Conservation (phyloP, 2,797 vertebrate genomes). For the Spinus pinus region DNA sequence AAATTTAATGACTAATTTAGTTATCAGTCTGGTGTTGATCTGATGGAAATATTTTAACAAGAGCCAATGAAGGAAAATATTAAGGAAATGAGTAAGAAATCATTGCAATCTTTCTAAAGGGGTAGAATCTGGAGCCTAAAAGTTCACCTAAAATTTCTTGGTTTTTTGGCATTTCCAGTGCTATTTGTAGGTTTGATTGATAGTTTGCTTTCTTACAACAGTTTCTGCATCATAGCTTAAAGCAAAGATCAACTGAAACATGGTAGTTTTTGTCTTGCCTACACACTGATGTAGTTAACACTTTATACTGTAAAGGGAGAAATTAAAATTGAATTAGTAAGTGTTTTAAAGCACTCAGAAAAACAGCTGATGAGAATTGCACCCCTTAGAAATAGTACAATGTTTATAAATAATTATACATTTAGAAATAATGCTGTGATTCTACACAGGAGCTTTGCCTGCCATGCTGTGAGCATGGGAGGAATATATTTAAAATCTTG, state of each 20-base stretch:
- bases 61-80: neutral
- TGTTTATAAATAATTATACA: neutral
- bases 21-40: neutral
- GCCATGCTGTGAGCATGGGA: fast-evolving
- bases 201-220: neutral
- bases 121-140: neutral
- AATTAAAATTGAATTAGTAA: neutral
- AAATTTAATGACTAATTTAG: neutral
- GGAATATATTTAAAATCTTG: neutral
- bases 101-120: neutral
- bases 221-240: neutral
- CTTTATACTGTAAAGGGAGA: neutral
- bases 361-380: neutral
- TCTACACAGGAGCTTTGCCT: neutral
- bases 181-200: neutral
- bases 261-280: neutral
- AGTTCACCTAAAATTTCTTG: neutral
- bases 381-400: neutral
- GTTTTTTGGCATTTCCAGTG: neutral
- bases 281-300: neutral
- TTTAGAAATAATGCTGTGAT: neutral
- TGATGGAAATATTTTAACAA: neutral
- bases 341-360: neutral
- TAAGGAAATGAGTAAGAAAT: neutral
- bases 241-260: neutral